These are phyloP conservation scores for Esox niger DNA, from an alignment of 2,113 vertebrate species.

Conservation along the genomic window DNA sequence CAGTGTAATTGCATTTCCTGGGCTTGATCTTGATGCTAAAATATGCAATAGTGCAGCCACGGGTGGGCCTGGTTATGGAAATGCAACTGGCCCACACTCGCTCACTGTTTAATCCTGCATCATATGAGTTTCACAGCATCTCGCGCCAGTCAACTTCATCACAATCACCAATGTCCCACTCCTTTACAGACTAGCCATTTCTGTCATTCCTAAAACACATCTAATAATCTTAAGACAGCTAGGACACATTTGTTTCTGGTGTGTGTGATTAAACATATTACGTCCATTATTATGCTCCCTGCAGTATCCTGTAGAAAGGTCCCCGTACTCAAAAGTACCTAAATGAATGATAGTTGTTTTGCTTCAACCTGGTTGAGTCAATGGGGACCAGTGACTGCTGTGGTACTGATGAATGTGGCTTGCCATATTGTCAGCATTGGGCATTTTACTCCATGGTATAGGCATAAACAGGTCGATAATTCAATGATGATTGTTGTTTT, in stretches of 20 bases:
- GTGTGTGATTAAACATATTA: constrained; percentile 35
- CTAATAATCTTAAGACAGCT: background rate
- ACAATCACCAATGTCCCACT: background rate
- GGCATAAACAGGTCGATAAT: too few species aligned
- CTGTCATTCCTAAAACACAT: constrained; percentile 18
- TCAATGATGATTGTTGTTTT: too few species aligned
- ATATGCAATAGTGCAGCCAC: constrained; percentile 45
- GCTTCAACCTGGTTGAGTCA: constrained; percentile 23
- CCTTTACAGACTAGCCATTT: constrained; percentile 21
- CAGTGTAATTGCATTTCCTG: constrained; percentile 52
- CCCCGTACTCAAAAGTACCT: constrained; percentile 28
- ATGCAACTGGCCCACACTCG: constrained; percentile 43
- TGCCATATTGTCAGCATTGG: constrained; percentile 15
- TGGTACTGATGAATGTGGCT: constrained; percentile 20
- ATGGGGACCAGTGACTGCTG: constrained; percentile 7
- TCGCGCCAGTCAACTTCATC: constrained; percentile 32
- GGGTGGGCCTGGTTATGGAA: constrained; percentile 50
- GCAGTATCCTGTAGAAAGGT: constrained; percentile 35
- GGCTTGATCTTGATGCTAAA: constrained; percentile 58
- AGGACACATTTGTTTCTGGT: constrained; percentile 12
- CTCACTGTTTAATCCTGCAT: constrained; percentile 32
- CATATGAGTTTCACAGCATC: constrained; percentile 26
- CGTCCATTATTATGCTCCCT: constrained; percentile 18
- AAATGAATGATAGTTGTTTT: constrained; percentile 40
- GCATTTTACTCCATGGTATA: background rate